phyloP scores from a whole-genome alignment of 2,888 invertebrate genomes.

The Tiphia femorata region DNA sequence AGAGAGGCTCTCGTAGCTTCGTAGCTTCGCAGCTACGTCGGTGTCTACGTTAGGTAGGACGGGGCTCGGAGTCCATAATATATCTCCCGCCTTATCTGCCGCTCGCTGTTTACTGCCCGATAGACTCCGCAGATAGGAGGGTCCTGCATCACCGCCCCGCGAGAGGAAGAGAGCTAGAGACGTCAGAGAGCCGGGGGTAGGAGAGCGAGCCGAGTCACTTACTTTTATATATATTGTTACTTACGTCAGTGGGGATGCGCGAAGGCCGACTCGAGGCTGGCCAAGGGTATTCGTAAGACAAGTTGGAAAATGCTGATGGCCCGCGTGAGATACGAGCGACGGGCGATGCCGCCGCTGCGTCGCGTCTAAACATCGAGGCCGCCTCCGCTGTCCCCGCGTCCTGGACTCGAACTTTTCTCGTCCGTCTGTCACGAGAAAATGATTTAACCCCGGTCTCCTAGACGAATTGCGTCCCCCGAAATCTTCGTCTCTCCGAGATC shows the following conservation, averaged over 20 bases:
- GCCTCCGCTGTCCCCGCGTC: slow-evolving; percentile 6
- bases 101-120: slow-evolving; percentile 69
- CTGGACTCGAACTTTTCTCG: slow-evolving; percentile 22
- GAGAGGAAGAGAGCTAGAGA: no score
- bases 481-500: slow-evolving; percentile 1
- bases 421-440: slow-evolving; percentile 35
- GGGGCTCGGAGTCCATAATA: slow-evolving; percentile 63
- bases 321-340: slow-evolving; percentile 50
- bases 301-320: slow-evolving; percentile 64
- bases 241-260: slow-evolving; percentile 53
- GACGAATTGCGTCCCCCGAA: slow-evolving; percentile 5
- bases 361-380: not conserved
- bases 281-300: slow-evolving; percentile 59
- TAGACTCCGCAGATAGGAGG: slow-evolving; percentile 67
- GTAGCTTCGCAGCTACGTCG: slow-evolving; percentile 31
- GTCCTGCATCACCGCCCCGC: slow-evolving; percentile 60
- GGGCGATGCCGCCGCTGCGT: slow-evolving; percentile 19
- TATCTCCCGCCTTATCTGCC: slow-evolving; percentile 68
- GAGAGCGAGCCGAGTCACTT: slow-evolving; percentile 56
- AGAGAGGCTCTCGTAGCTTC: slow-evolving; percentile 9
- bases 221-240: slow-evolving; percentile 65
- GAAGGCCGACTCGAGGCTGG: slow-evolving; percentile 1
- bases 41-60: slow-evolving; percentile 47
- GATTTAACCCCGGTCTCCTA: slow-evolving; percentile 27
- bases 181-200: no score